phyloP scores from a whole-genome alignment of 1,140 invertebrate genomes.

The Zeugodacus cucurbitae region DNA sequence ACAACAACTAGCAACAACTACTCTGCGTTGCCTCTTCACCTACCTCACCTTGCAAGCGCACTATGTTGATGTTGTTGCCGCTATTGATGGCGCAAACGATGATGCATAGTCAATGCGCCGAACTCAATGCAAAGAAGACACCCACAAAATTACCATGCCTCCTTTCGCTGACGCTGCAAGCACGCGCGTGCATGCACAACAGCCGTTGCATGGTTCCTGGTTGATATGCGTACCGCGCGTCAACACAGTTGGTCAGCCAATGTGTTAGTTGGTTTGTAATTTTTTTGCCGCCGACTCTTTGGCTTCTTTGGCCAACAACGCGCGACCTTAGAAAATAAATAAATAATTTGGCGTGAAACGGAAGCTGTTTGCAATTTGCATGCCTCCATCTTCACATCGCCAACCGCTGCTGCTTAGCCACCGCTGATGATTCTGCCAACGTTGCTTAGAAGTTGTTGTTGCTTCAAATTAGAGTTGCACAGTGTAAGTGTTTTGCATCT shows the following conservation, averaged over 20 bases:
- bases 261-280: neutral
- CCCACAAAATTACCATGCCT: neutral
- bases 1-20: neutral
- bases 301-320: neutral
- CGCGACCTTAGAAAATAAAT: neutral
- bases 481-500: neutral
- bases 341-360: conserved; percentile 36
- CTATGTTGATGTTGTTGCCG: neutral
- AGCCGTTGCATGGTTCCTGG: neutral
- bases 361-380: conserved; percentile 37
- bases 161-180: neutral
- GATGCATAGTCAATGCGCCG: neutral
- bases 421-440: neutral
- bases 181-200: neutral
- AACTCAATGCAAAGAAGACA: neutral
- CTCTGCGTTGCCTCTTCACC: neutral
- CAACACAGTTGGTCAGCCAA: neutral
- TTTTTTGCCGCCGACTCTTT: neutral
- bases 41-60: neutral
- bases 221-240: neutral
- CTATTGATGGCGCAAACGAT: neutral
- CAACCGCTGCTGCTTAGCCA: neutral
- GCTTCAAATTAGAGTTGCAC: too few relatives aligned
- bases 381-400: neutral
- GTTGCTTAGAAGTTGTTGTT: neutral